Base-by-base conservation (phyloP, 2,888 invertebrate genomes). In the Melanophora roralis region DNA sequence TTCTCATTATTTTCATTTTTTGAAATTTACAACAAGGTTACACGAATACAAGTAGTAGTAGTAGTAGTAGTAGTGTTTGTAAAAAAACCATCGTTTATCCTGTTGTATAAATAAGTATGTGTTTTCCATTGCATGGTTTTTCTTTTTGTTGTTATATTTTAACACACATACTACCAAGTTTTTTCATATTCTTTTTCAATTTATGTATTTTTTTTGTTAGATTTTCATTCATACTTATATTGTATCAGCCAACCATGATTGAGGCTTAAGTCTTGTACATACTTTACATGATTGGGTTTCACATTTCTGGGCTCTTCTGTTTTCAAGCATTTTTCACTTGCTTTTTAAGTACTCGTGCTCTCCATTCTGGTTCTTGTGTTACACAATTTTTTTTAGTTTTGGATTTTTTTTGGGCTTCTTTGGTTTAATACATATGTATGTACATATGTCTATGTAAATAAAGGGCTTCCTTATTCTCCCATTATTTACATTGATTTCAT, bases 301-400 rank as follows among this genome's bases (percentile, higher is more conserved):
- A 62, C 69, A 62, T 77, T 71, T 76, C 75, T 79, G 69, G 64
- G 74, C 65, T 79, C 80, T 72, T 76, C 67, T 73, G 43, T 76
- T 76, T 80, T 68, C 62, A 76, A 80, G 80, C 80, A 72, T 76
- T 72, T 76, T 73, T 76, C 76, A 80, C 80, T 80, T 80, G 76
- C 72, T 34, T 47, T 57, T 80, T 76, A 80, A 80, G 80, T 80
- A 80, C 80, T 76, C 38, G 67, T 49, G 62, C 74, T 74, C 64
- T 74, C 69, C 68, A 60, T 64, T 11, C 72, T 40, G 53, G 34
- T 34, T 53, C 51, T 72, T 62, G 53, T 60, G 40, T 57, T 51
- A 11, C 55, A 67, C 19, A 47, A 45, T 64, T 64, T 68, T 40
- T 53, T 74, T 49, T 55, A 19, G 27, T 47, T 34, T 12, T 21